These are phyloP conservation scores for Metopolophium dirhodum DNA, from an alignment of 1,140 invertebrate species.

Conservation along the genomic window DNA sequence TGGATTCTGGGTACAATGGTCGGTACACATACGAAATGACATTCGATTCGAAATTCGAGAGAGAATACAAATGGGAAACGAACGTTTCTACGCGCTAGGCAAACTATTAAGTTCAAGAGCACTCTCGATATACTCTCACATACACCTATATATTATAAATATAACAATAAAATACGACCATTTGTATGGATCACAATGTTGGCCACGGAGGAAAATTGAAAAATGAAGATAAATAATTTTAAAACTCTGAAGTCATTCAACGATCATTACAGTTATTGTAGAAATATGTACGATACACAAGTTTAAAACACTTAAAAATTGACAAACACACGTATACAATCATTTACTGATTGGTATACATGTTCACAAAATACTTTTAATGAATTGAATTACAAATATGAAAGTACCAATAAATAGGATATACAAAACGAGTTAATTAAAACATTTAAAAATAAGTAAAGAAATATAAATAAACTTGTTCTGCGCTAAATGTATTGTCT, in stretches of 20 bases:
- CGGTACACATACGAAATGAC: not conserved
- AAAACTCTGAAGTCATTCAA: not conserved
- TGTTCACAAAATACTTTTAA: too few relatives aligned
- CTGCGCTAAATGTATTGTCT: not conserved
- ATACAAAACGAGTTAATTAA: not conserved
- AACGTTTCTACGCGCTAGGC: not conserved
- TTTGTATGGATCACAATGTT: not conserved
- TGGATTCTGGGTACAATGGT: not conserved
- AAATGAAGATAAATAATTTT: not conserved
- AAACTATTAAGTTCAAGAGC: constrained; percentile 1
- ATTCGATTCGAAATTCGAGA: not conserved
- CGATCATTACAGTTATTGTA: not conserved
- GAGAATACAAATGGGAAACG: not conserved
- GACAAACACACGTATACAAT: too few relatives aligned
- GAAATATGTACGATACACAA: not conserved
- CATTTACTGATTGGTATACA: too few relatives aligned
- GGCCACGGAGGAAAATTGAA: not conserved
- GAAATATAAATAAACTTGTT: not conserved
- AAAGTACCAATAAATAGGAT: too few relatives aligned
- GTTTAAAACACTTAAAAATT: not conserved
- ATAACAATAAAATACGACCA: not conserved
- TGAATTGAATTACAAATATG: too few relatives aligned
- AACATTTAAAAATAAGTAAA: not conserved
- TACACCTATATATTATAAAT: not conserved
- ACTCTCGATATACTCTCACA: not conserved